Evolutionary conservation across 2,888 invertebrate species (phyloP), one percentile per base, ranked within the genome.

Genomic region (Pachycephus smyrnensis): DNA sequence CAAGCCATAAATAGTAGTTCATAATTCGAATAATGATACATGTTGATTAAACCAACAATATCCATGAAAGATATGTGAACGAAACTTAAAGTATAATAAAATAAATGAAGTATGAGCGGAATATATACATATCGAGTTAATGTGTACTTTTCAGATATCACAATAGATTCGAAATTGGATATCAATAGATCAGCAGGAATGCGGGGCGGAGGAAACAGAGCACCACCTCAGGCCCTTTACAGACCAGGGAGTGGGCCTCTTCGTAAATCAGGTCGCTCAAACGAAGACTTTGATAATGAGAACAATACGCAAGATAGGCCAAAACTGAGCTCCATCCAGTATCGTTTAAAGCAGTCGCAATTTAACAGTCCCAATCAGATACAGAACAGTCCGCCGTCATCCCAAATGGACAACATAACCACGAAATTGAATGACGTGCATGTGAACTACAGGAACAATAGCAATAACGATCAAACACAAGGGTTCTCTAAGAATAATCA

Each of bases 241-340:
- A 94, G 94, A 90, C 96, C 96, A 89, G 96, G 96, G 86, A 95
- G 96, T 93, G 96, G 96, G 83, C 95, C 95, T 83, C 92, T 96
- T 83, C 93, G 94, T 89, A 95, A 95, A 91, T 94, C 95, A 83
- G 94, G 93, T 86, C 93, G 93, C 91, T 93, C 92, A 89, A 90
- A 92, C 80, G 95, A 95, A 84, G 93, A 94, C 90, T 93, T 93
- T 90, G 94, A 94, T 75, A 81, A 85, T 76, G 89, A 89, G 69
- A 87, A 86, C 80, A 84, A 85, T 55, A 82, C 85, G 40, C 87
- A 86, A 35, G 89, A 89, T 9, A 87, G 84, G 81, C 78, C 87
- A 69, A 91, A 89, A 80, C 76, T 83, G 12, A 81, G 83, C 71
- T 89, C 90, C 75, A 86, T 90, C 79, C 89, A 90, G 81, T 86